Base-by-base conservation (phyloP, 92 coral and sea anemone species). In the Chrysogorgia sp. region DNA sequence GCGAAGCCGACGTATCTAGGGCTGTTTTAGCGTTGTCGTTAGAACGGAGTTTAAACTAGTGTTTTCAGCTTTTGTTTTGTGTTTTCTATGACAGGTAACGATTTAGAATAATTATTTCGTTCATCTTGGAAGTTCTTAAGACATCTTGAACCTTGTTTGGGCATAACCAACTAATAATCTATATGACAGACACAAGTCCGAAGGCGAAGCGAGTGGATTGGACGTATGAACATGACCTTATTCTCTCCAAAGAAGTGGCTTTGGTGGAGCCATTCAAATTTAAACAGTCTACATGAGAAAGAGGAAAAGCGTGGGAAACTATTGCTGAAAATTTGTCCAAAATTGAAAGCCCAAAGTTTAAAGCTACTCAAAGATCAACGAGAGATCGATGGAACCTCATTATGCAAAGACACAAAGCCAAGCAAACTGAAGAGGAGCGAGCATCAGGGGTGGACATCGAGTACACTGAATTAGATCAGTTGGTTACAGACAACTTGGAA, bases 381-480 rank as follows among this genome's bases (percentile, higher is more conserved):
- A 87, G 90, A 75, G 85, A 80, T 35, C 76, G 65, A 40, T 65
- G 80, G 31, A 85, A 80, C 0, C 62, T 63, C 64, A 33, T 79
- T 23, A 19, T 57, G 34, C 80, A 64, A 24, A 85, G 80, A 12
- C 72, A 47, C 22, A 72, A 80, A 12, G 66, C 30, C 67, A 80
- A 59, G 22, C 85, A 85, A 80, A 28, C 52, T 6, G 75, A 20
- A 17, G 85, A 85, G 45, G 9, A 52, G 52, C 67, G 60, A 33
- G 80, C 86, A 20, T 60, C 82, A 61, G 85, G 89, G 0, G 74
- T 80, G 6, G 85, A 85, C 30, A 82, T 35, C 3, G 89, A 85
- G 37, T 85, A 63, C 28, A 57, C 74, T 1, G 91, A 84, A 74
- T 3, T 17, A 10, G 58, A 85, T 34, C 58, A 43, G 50, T 71